phyloP scores from a whole-genome alignment of 2,113 vertebrate species.

The Crocuta crocuta region DNA sequence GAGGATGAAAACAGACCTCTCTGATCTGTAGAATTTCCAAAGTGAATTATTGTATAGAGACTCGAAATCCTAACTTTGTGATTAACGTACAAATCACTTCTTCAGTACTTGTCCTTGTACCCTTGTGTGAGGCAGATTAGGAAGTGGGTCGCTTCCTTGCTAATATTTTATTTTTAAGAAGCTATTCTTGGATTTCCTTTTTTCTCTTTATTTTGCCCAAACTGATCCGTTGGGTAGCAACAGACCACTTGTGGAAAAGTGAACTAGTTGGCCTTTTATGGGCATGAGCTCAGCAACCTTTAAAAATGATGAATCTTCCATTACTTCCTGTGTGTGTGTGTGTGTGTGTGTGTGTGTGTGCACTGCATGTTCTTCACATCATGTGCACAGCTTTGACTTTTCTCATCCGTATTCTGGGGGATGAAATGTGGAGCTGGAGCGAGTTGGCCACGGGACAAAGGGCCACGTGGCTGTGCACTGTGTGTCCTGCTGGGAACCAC shows the following conservation, averaged over 20 bases:
- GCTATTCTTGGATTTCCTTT: slow-evolving; percentile 79
- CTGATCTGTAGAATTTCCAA: not conserved
- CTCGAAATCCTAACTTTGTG: not conserved
- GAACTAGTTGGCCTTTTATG: slow-evolving; percentile 74
- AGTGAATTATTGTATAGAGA: not conserved
- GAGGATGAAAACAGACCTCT: not conserved
- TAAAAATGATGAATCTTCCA: not conserved
- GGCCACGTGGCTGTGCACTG: rapidly evolving
- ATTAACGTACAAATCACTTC: not conserved
- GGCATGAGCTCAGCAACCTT: slow-evolving; percentile 62
- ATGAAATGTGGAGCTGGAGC: not conserved
- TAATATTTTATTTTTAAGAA: slow-evolving; percentile 69
- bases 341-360: not conserved
- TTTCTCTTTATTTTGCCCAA: slow-evolving; percentile 78
- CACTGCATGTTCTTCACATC: not conserved
- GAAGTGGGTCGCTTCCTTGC: slow-evolving; percentile 70
- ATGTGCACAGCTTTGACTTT: not conserved
- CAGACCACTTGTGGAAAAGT: slow-evolving; percentile 58
- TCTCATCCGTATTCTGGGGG: not conserved
- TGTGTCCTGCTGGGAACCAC: not conserved
- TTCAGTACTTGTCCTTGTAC: not conserved
- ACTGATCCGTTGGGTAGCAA: slow-evolving; percentile 78
- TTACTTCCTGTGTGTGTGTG: not conserved
- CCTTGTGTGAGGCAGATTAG: not conserved
- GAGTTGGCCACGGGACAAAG: not conserved